A percentile compares a stretch with the other conserved stretches of the same genome.
phyloP scores from a whole-genome alignment of 2,113 vertebrate species.

The Turnix velox region DNA sequence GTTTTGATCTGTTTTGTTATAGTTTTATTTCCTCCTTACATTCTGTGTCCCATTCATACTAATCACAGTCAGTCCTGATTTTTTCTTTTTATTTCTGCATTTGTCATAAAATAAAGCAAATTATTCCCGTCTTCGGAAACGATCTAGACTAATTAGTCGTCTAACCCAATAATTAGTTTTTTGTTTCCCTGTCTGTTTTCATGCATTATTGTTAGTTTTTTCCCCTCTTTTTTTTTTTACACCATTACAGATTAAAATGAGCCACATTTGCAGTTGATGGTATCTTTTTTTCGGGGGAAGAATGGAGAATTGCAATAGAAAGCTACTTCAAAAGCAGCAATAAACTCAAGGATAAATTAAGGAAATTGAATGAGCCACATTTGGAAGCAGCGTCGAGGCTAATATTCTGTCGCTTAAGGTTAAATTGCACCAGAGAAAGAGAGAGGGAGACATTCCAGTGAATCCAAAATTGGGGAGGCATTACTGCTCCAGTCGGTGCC shows the following conservation, averaged over 20 bases:
- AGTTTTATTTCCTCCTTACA: slow-evolving; percentile 77
- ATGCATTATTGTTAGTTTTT: slow-evolving; percentile 84
- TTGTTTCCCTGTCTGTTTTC: slow-evolving; percentile 85
- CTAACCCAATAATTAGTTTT: slow-evolving; percentile 88
- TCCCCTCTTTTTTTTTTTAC: slow-evolving; percentile 75
- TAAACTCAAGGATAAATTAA: slow-evolving; percentile 87
- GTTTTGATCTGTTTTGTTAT: slow-evolving; percentile 77
- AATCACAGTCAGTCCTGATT: slow-evolving; percentile 80
- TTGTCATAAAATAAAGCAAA: slow-evolving; percentile 88
- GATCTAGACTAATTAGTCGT: slow-evolving; percentile 85
- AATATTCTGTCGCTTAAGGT: slow-evolving; percentile 84
- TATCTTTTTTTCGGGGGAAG: slow-evolving; percentile 79
- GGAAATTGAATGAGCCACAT: slow-evolving; percentile 86
- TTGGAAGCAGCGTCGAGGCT: slow-evolving; percentile 80
- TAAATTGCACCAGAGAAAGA: slow-evolving; percentile 78
- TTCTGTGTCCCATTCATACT: slow-evolving; percentile 80
- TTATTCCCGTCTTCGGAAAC: slow-evolving; percentile 82
- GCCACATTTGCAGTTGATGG: slow-evolving; percentile 83
- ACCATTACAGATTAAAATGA: slow-evolving; percentile 85
- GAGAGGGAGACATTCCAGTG: slow-evolving; percentile 58
- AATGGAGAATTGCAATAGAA: slow-evolving; percentile 79
- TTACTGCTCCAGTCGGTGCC: slow-evolving; percentile 36
- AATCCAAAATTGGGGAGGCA: slow-evolving; percentile 63
- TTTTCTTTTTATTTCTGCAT: slow-evolving; percentile 84
- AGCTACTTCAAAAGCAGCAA: slow-evolving; percentile 80